Conservation (phyloP, 2,113 vertebrate genomes). For the Podarcis muralis region DNA sequence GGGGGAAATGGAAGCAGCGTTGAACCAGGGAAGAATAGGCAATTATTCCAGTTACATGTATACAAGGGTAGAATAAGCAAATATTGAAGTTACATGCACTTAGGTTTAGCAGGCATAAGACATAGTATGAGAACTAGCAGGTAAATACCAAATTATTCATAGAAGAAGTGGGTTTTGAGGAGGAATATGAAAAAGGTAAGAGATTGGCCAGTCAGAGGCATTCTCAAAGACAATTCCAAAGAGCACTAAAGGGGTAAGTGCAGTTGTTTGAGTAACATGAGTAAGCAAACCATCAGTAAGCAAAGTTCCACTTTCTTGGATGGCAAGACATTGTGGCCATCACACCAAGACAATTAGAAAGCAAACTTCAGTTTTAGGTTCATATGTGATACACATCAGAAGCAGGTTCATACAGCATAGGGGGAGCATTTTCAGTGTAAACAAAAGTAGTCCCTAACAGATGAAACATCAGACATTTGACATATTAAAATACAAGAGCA, state of each 20-base stretch:
- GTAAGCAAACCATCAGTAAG: too few relatives aligned
- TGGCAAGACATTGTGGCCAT: too few relatives aligned
- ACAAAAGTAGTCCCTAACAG: background rate
- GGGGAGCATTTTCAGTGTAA: background rate
- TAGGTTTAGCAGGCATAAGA: background rate
- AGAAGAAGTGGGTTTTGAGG: background rate
- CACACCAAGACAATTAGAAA: background rate
- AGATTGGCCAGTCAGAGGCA: background rate
- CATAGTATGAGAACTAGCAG: background rate
- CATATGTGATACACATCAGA: background rate
- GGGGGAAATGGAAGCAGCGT: background rate
- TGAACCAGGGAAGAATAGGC: background rate
- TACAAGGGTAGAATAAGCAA: too few relatives aligned
- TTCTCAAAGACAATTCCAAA: background rate
- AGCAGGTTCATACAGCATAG: too few relatives aligned
- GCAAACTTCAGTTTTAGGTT: background rate
- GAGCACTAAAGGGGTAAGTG: background rate
- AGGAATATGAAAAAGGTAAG: background rate
- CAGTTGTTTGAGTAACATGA: background rate
- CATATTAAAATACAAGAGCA: background rate
- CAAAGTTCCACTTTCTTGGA: background rate
- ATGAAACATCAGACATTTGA: too few relatives aligned
- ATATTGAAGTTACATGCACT: background rate
- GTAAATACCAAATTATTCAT: background rate
- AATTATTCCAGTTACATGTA: background rate